Evolutionary conservation across 2,113 vertebrate genomes (phyloP).

Genomic region (Prochilodus magdalenae): DNA sequence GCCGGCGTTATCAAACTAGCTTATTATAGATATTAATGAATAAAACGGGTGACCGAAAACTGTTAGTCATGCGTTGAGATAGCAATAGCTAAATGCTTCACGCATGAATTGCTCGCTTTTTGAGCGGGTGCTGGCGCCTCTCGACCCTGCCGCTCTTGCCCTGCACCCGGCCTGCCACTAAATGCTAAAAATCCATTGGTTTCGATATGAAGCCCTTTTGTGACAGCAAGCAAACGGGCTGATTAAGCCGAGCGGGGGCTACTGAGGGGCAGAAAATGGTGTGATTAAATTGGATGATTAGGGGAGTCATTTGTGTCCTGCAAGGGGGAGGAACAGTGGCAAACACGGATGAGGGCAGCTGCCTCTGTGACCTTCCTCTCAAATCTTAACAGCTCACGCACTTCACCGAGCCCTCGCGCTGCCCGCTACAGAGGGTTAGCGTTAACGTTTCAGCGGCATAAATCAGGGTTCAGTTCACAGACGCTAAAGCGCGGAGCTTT

Average conservation of each 20-base stretch:
- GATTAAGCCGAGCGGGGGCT: slow-evolving; percentile 58
- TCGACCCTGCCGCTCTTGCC: slow-evolving; percentile 44
- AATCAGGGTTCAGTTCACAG: neutral
- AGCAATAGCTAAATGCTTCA: slow-evolving; percentile 67
- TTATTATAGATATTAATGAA: slow-evolving; percentile 69
- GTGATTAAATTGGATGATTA: slow-evolving; percentile 69
- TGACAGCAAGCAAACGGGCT: slow-evolving; percentile 65
- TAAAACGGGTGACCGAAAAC: slow-evolving; percentile 66
- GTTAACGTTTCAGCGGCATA: slow-evolving; percentile 16
- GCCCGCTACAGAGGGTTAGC: slow-evolving; percentile 1
- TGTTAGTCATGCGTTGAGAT: slow-evolving; percentile 70
- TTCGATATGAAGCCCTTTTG: slow-evolving; percentile 66
- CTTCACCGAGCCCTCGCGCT: slow-evolving; percentile 26
- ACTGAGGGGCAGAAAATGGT: slow-evolving; percentile 64
- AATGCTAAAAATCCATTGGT: slow-evolving; percentile 70
- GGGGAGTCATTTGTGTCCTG: slow-evolving; percentile 66
- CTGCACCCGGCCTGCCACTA: slow-evolving; percentile 44
- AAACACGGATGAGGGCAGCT: slow-evolving; percentile 57
- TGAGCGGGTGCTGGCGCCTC: slow-evolving; percentile 43
- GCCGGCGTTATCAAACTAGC: slow-evolving; percentile 57
- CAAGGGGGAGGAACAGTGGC: slow-evolving; percentile 53
- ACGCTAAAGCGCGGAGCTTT: neutral
- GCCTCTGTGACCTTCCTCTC: slow-evolving; percentile 56
- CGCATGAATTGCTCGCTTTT: slow-evolving; percentile 61
- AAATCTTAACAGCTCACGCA: slow-evolving; percentile 46